A percentile compares a stretch with the other conserved stretches of the same genome.
Evolutionary conservation across 2,888 invertebrate genomes (phyloP).

Genomic region (Norana najaformis): DNA sequence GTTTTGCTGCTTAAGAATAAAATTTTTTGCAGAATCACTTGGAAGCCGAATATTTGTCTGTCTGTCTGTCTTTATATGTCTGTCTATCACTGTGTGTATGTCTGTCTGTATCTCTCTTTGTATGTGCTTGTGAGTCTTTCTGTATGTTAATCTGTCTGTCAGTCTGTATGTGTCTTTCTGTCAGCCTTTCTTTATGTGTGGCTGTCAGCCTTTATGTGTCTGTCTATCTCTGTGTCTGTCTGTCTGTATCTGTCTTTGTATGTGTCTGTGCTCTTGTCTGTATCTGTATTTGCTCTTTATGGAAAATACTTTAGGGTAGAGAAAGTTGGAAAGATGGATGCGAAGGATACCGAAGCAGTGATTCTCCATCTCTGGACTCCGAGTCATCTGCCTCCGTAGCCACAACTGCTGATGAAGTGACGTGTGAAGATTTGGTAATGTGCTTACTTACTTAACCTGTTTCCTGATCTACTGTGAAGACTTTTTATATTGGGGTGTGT

Average conservation of each 20-base stretch:
- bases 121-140: not conserved
- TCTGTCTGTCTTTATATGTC: not conserved
- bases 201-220: too few relatives aligned
- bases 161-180: not conserved
- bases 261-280: not conserved
- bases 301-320: not conserved
- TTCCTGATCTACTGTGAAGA: too few relatives aligned
- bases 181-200: not conserved
- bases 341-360: slow-evolving; percentile 6
- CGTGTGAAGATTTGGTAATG: not conserved
- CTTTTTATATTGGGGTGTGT: too few relatives aligned
- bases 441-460: not conserved
- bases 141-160: not conserved
- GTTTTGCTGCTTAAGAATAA: not conserved
- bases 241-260: not conserved
- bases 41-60: not conserved
- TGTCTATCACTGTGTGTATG: not conserved
- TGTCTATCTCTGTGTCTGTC: too few relatives aligned
- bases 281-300: not conserved
- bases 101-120: not conserved
- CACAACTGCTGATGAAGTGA: not conserved
- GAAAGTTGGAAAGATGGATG: slow-evolving; percentile 8
- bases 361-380: not conserved
- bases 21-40: not conserved
- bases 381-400: slow-evolving; percentile 4